Base-by-base conservation (phyloP, 2,888 invertebrate genomes). In the Aleiodes testaceus region DNA sequence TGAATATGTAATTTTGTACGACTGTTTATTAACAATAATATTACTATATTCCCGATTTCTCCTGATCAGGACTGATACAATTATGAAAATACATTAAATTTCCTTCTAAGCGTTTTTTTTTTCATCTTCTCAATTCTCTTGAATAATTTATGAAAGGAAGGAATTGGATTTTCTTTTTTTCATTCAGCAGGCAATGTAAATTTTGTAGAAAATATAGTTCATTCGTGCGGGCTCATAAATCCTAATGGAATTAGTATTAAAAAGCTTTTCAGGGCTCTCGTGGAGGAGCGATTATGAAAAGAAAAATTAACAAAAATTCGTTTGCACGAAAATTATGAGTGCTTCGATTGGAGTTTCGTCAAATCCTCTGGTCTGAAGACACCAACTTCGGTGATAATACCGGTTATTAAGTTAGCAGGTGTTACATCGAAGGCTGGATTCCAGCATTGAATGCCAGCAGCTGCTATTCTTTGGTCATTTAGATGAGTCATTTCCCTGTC, bases 361-460 rank as follows among this genome's bases (percentile, higher is more conserved):
- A 66, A 36, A 16, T 90, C 88, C 20, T 84, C 85, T 3, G 96
- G 95, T 75, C 89, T 86, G 82, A 93, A 97, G 1, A 97, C 94
- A 14, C 98, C 99, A 79, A 91, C 91, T 88, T 99, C 98, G 9
- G 99, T 99, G 44, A 99, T 95, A 75, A 99, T 96, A 18, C 93
- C 97, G 70, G 95, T 94, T 76, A 99, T 98, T 42, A 99, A 90
- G 16, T 91, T 89, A 0, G 96, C 96, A 26, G 99, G 99, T 3
- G 99, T 99, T 0, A 99, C 95, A 88, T 99, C 99, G 88, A 99
- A 99, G 0, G 98, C 96, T 65, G 99, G 99, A 90, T 99, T 99
- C 98, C 98, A 99, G 85, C 97, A 97, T 67, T 91, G 90, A 68
- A 98, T 96, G 68, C 96, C 96, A 84, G 93, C 91, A 6, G 98